Evolutionary conservation across 1,140 invertebrate species (phyloP), one percentile per base, ranked within the genome.

Genomic region (Gonatopus flavifemur): DNA sequence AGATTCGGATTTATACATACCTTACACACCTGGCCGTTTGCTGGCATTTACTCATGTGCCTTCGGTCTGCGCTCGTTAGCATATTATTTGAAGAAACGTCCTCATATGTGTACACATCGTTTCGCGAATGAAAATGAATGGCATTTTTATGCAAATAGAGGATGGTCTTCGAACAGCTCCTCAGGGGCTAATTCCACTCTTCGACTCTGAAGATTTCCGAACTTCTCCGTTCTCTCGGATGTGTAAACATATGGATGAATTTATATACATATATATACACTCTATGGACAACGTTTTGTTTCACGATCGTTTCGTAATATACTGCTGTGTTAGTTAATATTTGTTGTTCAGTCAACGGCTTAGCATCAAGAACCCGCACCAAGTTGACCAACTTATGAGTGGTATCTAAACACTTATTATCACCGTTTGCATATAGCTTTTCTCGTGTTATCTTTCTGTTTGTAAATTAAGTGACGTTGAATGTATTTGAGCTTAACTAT

Each of bases 61-160:
- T 50, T 62, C 57, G 57, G 48, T n/a, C 54, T 47, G 33, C 6
- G 16, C 49, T 65, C 57, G 57, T 71, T 71, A 66, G 62, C 66
- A 71, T 70, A 62, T 53, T 58, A 64, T 69, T 70, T 60, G 62
- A 63, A 54, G 24, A 57, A 67, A 64, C 55, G 55, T 53, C 60
- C 57, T 43, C 55, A 50, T 52, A 51, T 58, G 51, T 15, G 37
- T 22, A 22, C 16, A 15, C 12, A 37, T 36, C 32, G 38, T 37
- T 55, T 44, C 16, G 48, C 49, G 56, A 58, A 66, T 66, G 64
- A 64, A 65, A 68, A 69, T 51, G 59, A 64, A 58, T 59, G 55
- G 52, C 56, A 67, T 68, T 70, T 69, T 70, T 68, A 70, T 69
- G 69, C 64, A 67, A 70, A 70, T 70, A 45, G 31, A 22, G 57